Conservation (phyloP, 1,140 invertebrate species). For the Brachionus rubens region DNA sequence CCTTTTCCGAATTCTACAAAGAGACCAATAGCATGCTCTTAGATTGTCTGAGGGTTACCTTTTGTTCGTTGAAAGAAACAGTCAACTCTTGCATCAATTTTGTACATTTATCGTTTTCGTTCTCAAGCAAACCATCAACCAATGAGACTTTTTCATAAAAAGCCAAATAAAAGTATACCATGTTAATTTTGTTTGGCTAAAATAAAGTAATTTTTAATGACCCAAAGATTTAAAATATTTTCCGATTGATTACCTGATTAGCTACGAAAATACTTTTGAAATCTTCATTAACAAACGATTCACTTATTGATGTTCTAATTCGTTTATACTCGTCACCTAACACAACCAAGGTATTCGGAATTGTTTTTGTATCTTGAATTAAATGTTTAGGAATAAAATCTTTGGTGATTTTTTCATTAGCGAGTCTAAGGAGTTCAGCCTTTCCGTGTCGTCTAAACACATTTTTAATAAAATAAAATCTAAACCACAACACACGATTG, state of each 20-base stretch:
- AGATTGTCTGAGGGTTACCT: no score
- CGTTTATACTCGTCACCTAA: not conserved
- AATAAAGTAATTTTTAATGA: no score
- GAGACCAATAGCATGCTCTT: no score
- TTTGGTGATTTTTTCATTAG: not conserved
- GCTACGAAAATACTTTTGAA: not conserved
- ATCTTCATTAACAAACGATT: not conserved
- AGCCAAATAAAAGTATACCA: not conserved
- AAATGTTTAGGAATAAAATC: not conserved
- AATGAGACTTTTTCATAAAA: not conserved
- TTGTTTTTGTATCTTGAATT: not conserved
- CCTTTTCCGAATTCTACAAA: no score
- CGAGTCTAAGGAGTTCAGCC: not conserved
- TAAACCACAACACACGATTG: not conserved
- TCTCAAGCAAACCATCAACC: not conserved
- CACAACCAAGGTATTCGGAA: not conserved
- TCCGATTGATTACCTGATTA: not conserved
- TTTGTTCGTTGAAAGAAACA: not conserved
- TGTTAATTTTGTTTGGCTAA: not conserved
- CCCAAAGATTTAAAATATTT: not conserved
- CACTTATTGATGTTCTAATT: not conserved
- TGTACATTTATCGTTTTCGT: slow-evolving; percentile 24
- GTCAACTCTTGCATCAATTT: not conserved
- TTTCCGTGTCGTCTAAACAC: not conserved
- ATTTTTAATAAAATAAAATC: slow-evolving; percentile 19